These are phyloP conservation scores for Schlechtendalia chinensis DNA, from an alignment of 1,140 invertebrate genomes.

Conservation along the genomic window DNA sequence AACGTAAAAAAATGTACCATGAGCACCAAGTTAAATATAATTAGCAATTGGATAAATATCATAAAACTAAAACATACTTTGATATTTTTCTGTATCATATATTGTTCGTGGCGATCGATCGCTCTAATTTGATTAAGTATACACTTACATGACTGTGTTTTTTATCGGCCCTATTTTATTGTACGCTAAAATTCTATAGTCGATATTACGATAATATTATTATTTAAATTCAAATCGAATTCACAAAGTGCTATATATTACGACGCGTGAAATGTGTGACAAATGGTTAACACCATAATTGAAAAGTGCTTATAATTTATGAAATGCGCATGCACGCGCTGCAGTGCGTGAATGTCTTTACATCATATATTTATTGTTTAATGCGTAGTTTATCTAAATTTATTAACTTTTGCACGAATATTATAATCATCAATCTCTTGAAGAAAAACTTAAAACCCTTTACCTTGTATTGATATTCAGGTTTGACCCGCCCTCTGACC, in stretches of 20 bases:
- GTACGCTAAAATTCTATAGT: conserved; percentile 13
- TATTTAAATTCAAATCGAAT: conserved; percentile 35
- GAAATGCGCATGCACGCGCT: neutral
- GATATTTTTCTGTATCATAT: neutral
- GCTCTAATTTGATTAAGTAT: conserved; percentile 1
- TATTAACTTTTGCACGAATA: too few relatives aligned
- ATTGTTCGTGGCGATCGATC: neutral
- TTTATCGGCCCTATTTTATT: neutral
- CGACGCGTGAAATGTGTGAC: neutral
- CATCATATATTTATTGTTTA: too few relatives aligned
- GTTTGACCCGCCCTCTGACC: too few relatives aligned
- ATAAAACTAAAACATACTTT: too few relatives aligned
- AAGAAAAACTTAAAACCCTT: too few relatives aligned
- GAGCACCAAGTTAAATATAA: too few relatives aligned
- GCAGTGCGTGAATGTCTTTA: neutral
- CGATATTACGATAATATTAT: conserved; percentile 3
- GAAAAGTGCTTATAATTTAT: conserved; percentile 7
- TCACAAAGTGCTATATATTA: neutral
- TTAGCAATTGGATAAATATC: too few relatives aligned
- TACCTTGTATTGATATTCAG: too few relatives aligned
- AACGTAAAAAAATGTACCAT: too few relatives aligned
- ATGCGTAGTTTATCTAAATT: too few relatives aligned
- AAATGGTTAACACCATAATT: conserved; percentile 10
- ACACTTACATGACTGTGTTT: neutral
- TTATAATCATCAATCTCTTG: too few relatives aligned